These are phyloP conservation scores for Brachionus sp. DNA, from an alignment of 1,140 invertebrate genomes.

Conservation along the genomic window DNA sequence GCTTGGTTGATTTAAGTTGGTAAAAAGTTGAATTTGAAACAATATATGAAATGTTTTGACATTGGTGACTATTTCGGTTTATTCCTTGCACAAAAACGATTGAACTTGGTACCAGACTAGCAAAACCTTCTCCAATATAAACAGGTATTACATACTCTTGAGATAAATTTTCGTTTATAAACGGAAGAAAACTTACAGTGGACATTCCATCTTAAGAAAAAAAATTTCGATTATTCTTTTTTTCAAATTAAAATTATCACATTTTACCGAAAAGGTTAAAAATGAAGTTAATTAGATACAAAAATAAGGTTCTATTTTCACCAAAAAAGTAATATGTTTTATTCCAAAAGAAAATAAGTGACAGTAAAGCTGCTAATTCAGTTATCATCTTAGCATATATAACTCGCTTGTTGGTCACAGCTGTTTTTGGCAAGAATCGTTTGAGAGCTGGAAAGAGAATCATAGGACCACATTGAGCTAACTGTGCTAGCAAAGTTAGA, in stretches of 20 bases:
- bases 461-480: slow-evolving; percentile 79
- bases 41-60: background rate
- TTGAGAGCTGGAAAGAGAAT: slow-evolving; percentile 48
- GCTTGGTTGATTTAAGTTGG: background rate
- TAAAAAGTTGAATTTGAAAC: background rate
- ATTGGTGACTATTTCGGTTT: background rate
- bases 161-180: slow-evolving; percentile 62
- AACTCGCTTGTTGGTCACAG: background rate
- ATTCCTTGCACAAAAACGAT: slow-evolving; percentile 43
- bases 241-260: background rate
- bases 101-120: slow-evolving; percentile 20
- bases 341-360: slow-evolving; percentile 23
- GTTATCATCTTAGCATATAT: background rate
- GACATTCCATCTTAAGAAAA: slow-evolving; percentile 23
- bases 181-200: slow-evolving; percentile 25
- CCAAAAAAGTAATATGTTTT: background rate
- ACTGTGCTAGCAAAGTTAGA: slow-evolving; percentile 73
- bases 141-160: slow-evolving; percentile 68
- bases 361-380: background rate
- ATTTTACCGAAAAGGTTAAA: slow-evolving; percentile 7
- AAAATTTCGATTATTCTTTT: background rate
- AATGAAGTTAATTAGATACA: background rate
- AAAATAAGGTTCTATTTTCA: background rate
- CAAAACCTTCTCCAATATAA: slow-evolving; percentile 64
- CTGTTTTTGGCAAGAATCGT: background rate